Conservation (phyloP, 2,888 invertebrate species). For the Synanthedon tipuliformis region DNA sequence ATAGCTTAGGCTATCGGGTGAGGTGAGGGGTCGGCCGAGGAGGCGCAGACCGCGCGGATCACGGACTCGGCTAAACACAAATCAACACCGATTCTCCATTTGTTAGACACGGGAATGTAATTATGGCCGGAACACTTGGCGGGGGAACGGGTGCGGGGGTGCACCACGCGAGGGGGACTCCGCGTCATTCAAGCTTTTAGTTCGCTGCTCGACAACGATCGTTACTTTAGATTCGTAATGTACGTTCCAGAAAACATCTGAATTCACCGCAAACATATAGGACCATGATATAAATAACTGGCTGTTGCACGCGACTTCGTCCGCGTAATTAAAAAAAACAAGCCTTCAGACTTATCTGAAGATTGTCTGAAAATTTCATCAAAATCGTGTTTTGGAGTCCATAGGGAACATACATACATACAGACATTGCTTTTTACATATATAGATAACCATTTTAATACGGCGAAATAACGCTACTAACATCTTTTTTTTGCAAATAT, state of each 20-base stretch:
- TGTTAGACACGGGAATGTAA: slow-evolving; percentile 73
- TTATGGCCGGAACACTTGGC: slow-evolving; percentile 67
- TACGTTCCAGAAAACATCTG: slow-evolving; percentile 23
- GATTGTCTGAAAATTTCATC: too few relatives aligned
- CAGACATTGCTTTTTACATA: too few relatives aligned
- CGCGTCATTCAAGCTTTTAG: slow-evolving; percentile 64
- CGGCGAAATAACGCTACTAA: too few relatives aligned
- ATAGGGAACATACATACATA: too few relatives aligned
- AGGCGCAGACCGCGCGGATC: slow-evolving; percentile 33
- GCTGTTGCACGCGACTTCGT: too few relatives aligned
- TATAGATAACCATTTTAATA: too few relatives aligned
- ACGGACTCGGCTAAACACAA: slow-evolving; percentile 65
- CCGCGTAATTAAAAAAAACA: too few relatives aligned
- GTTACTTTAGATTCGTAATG: slow-evolving; percentile 51
- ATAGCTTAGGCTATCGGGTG: neutral
- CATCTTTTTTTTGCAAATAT: too few relatives aligned
- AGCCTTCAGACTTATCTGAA: too few relatives aligned
- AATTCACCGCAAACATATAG: slow-evolving; percentile 13
- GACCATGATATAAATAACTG: too few relatives aligned
- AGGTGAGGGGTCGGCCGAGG: slow-evolving; percentile 9
- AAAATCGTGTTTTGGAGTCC: too few relatives aligned
- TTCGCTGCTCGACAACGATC: slow-evolving; percentile 55
- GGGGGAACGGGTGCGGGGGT: slow-evolving; percentile 21
- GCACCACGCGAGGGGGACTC: slow-evolving; percentile 25
- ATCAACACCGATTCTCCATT: slow-evolving; percentile 74